Conservation (phyloP, 2,888 invertebrate genomes). For the Anagyrus pseudococci region DNA sequence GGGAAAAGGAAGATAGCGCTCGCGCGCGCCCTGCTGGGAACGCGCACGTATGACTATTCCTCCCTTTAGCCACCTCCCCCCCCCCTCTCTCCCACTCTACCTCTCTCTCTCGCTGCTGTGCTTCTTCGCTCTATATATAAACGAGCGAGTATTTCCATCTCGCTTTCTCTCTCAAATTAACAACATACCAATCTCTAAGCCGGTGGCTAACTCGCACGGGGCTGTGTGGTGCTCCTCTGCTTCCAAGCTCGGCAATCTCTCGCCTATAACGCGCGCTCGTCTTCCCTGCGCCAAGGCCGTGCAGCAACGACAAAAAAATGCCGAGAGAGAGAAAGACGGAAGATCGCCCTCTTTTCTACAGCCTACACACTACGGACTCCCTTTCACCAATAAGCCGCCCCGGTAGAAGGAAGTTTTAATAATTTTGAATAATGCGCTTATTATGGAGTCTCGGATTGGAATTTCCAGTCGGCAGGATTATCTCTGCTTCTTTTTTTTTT, state of each 20-base stretch:
- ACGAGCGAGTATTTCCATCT: neutral
- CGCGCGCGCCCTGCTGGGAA: constrained; percentile 42
- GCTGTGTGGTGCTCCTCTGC: no score
- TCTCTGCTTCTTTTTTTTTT: neutral
- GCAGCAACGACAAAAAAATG: no score
- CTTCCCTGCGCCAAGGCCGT: no score
- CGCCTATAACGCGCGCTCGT: no score
- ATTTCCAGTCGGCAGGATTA: constrained; percentile 6
- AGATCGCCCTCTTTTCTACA: constrained; percentile 4
- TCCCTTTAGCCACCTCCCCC: constrained; percentile 36
- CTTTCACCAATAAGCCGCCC: neutral
- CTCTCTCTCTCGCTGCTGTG: constrained; percentile 48
- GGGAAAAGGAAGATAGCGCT: constrained; percentile 34
- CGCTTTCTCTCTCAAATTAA: constrained; percentile 58
- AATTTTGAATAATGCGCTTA: constrained; percentile 11
- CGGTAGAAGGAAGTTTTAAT: constrained; percentile 5
- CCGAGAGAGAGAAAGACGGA: no score
- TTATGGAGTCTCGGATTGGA: constrained; percentile 19
- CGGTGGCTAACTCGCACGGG: constrained; percentile 46
- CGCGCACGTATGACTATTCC: constrained; percentile 12
- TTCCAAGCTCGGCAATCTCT: no score
- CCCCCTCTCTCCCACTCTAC: constrained; percentile 42
- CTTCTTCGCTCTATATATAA: constrained; percentile 39
- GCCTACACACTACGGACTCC: neutral
- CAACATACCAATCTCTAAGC: constrained; percentile 59